These are phyloP conservation scores for Nomada hirtipes DNA, from an alignment of 2,888 invertebrate species.

Conservation along the genomic window DNA sequence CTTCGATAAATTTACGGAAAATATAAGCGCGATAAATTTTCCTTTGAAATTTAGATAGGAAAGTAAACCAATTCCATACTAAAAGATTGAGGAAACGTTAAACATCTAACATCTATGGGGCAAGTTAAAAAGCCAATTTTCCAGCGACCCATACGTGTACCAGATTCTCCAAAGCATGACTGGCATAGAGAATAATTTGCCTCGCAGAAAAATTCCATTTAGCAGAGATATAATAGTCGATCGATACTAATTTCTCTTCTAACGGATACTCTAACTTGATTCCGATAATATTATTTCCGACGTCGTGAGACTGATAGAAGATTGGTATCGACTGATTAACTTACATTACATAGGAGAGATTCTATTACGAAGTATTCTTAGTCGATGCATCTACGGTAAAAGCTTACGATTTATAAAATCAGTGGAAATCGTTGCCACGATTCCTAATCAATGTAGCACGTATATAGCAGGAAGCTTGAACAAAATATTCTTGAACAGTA, in stretches of 20 bases:
- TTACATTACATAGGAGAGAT: constrained; percentile 20
- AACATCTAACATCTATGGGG: background rate
- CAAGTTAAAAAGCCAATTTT: constrained; percentile 8
- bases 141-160: background rate
- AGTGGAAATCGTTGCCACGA: background rate
- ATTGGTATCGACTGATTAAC: constrained; percentile 16
- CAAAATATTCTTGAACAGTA: background rate
- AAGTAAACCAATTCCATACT: constrained; percentile 10
- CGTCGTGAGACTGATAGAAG: constrained; percentile 24
- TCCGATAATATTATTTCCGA: constrained; percentile 41
- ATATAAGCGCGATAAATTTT: constrained; percentile 1
- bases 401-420: background rate
- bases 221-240: constrained; percentile 34
- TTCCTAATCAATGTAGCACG: background rate
- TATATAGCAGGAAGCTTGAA: background rate
- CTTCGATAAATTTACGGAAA: background rate
- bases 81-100: constrained; percentile 14
- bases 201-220: constrained; percentile 2
- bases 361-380: constrained; percentile 22
- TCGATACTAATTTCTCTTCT: constrained; percentile 36
- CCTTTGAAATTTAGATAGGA: background rate
- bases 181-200: constrained; percentile 28
- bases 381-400: background rate
- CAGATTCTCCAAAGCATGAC: background rate
- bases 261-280: constrained; percentile 45